These are phyloP conservation scores for Ditylenchus weischeri DNA, from an alignment of 2,888 invertebrate species.

Conservation along the genomic window DNA sequence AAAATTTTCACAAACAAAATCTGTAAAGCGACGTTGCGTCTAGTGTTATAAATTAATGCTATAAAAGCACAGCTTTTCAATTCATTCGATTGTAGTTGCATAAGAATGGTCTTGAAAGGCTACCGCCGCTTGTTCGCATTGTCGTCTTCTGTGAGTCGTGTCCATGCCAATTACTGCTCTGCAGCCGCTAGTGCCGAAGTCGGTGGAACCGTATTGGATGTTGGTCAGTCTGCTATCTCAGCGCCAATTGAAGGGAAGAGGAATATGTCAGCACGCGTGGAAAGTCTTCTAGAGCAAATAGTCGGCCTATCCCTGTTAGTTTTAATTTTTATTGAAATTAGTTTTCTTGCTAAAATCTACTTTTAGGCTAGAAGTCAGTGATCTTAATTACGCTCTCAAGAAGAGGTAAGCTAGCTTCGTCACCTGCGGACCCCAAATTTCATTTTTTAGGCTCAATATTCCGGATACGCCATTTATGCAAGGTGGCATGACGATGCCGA, in stretches of 20 bases:
- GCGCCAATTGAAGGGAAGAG: conserved; percentile 34
- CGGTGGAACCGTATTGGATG: conserved; percentile 12
- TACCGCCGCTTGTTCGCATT: too few species aligned
- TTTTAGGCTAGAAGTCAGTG: conserved; percentile 48
- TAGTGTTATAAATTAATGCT: too few species aligned
- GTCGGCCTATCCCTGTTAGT: conserved; percentile 42
- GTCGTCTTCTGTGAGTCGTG: not conserved
- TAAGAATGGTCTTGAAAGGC: too few species aligned
- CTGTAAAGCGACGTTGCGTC: too few species aligned
- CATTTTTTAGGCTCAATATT: conserved; percentile 43
- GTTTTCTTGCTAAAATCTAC: too few species aligned
- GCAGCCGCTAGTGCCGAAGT: conserved; percentile 2
- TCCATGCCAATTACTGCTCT: not conserved
- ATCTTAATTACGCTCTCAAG: conserved; percentile 56
- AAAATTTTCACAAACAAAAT: too few species aligned
- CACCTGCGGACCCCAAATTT: too few species aligned
- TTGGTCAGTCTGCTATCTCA: conserved; percentile 15
- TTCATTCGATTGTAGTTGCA: too few species aligned
- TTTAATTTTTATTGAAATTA: too few species aligned
- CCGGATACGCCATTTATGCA: conserved; percentile 54
- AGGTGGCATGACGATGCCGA: conserved; percentile 42
- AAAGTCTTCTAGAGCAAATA: conserved; percentile 52
- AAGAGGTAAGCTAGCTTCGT: conserved; percentile 30
- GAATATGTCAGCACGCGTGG: conserved; percentile 43
- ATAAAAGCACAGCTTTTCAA: too few species aligned